Conservation (phyloP, 2,888 invertebrate genomes). For the Scotopteryx bipunctaria region DNA sequence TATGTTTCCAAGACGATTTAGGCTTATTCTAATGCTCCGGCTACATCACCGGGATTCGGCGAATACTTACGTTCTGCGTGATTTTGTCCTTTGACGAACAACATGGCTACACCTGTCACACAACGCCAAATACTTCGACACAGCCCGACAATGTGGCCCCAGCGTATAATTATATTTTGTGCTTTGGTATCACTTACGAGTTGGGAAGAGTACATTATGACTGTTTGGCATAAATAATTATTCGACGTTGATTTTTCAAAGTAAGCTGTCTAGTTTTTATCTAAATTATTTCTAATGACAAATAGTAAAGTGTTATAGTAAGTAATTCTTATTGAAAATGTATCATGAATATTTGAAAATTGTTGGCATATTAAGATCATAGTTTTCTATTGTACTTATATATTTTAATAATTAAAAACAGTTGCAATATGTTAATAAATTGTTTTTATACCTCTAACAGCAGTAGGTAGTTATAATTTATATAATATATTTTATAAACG, state of each 20-base stretch:
- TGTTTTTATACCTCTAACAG: not conserved
- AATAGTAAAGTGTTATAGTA: conserved; percentile 28
- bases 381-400: conserved; percentile 25
- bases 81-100: too few species aligned
- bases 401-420: conserved; percentile 11
- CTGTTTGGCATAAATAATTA: conserved; percentile 29
- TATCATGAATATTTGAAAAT: conserved; percentile 32
- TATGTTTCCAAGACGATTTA: conserved; percentile 38
- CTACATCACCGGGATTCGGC: too few species aligned
- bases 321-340: conserved; percentile 34
- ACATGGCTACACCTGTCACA: too few species aligned
- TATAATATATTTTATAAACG: conserved; percentile 36
- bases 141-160: too few species aligned
- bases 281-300: conserved; percentile 30
- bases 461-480: conserved; percentile 30
- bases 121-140: too few species aligned
- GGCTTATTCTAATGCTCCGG: too few species aligned
- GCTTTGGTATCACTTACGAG: conserved; percentile 37
- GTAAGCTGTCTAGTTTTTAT: conserved; percentile 30
- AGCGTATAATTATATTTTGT: conserved; percentile 36
- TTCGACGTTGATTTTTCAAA: conserved; percentile 18
- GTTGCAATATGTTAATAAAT: conserved; percentile 11
- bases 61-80: too few species aligned
- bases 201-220: conserved; percentile 27
- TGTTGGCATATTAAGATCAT: conserved; percentile 36